Conservation (phyloP, 1,140 invertebrate species). For the Papilio machaon region DNA sequence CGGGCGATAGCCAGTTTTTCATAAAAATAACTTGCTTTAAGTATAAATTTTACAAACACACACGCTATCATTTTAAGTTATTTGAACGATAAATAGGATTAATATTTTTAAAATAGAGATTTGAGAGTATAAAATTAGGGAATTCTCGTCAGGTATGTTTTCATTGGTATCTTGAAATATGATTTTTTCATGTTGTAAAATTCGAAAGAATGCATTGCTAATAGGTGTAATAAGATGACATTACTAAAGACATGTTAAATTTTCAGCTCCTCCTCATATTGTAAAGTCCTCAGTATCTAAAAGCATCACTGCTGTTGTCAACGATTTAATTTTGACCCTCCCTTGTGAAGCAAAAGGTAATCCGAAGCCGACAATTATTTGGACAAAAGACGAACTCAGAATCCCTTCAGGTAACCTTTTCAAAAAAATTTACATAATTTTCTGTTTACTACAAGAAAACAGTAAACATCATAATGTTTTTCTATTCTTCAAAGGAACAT, state of each 20-base stretch:
- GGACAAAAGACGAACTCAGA: constrained; percentile 45
- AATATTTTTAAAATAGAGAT: no score
- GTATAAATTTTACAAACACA: no score
- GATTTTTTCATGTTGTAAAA: no score
- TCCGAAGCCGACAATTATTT: constrained; percentile 56
- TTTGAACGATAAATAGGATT: no score
- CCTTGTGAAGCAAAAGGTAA: constrained; percentile 52
- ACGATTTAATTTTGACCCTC: constrained; percentile 48
- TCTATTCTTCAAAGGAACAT: constrained; percentile 41
- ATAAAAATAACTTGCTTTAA: no score
- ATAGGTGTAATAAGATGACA: background rate
- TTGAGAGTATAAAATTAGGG: no score
- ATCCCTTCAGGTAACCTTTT: constrained; percentile 48
- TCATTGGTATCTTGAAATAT: no score
- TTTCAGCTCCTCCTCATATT: constrained; percentile 52
- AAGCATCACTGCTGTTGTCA: constrained; percentile 46
- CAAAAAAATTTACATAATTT: no score
- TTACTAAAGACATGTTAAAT: background rate
- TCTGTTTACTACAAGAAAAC: background rate
- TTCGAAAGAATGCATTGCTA: background rate
- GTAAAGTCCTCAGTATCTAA: constrained; percentile 38
- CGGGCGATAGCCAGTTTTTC: no score
- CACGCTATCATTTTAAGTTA: no score
- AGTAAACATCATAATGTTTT: background rate
- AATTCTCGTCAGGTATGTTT: no score